phyloP scores from a whole-genome alignment of 2,888 invertebrate species.

The Drosophila macrothrix region DNA sequence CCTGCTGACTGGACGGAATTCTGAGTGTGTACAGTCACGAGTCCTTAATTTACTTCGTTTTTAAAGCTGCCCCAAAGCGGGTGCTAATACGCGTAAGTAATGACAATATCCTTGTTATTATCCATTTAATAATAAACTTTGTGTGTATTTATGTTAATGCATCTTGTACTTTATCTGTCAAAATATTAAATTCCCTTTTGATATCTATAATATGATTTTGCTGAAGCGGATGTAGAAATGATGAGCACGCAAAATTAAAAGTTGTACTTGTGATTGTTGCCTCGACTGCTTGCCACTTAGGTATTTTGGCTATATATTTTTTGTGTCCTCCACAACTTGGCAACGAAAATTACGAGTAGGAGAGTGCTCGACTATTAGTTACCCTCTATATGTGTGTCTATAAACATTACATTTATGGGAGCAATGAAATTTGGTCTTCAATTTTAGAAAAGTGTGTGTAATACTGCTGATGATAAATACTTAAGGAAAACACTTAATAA shows the following conservation, averaged over 20 bases:
- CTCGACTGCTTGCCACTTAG: background rate
- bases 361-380: background rate
- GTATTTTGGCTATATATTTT: background rate
- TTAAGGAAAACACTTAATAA: background rate
- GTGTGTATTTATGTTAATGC: background rate
- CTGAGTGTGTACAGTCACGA: background rate
- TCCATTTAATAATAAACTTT: constrained; percentile 9
- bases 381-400: background rate
- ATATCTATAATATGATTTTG: constrained; percentile 6
- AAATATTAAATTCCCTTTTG: constrained; percentile 3
- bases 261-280: background rate
- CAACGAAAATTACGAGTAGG: background rate
- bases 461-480: background rate
- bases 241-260: background rate
- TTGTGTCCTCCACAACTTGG: background rate
- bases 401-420: background rate
- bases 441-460: background rate
- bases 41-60: constrained; percentile 44
- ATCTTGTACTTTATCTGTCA: background rate
- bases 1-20: constrained; percentile 16
- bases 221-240: constrained; percentile 3
- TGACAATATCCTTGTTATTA: background rate
- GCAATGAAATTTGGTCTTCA: fast-evolving
- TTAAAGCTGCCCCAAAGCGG: constrained; percentile 32
- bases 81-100: constrained; percentile 6